Percentiles rank a stretch among this genome's conserved stretches.
These are phyloP conservation scores for Heliconius hermathena DNA, from an alignment of 1,140 invertebrate species.

Conservation along the genomic window DNA sequence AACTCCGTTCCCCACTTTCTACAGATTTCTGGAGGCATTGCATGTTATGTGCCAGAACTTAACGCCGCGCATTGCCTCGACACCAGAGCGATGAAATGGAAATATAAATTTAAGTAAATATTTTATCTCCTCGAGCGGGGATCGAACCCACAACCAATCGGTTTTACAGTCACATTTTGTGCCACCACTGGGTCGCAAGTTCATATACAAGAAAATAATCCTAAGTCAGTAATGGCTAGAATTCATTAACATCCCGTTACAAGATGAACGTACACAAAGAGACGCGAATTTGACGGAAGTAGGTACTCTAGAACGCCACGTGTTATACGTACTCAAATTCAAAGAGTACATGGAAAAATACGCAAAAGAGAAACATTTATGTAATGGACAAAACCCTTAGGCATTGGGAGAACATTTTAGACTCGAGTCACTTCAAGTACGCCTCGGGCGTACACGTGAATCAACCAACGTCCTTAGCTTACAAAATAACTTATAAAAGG, in stretches of 20 bases:
- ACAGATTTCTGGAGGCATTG: too few species aligned
- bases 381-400: slow-evolving; percentile 49
- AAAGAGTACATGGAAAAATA: slow-evolving; percentile 47
- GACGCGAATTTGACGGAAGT: slow-evolving; percentile 11
- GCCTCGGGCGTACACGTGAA: slow-evolving; percentile 43
- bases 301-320: slow-evolving; percentile 38
- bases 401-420: slow-evolving; percentile 53
- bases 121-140: too few species aligned
- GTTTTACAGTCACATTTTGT: too few species aligned
- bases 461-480: slow-evolving; percentile 33
- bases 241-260: slow-evolving; percentile 5
- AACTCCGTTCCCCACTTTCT: too few species aligned
- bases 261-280: not conserved
- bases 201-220: not conserved
- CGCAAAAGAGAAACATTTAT: slow-evolving; percentile 53
- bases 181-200: too few species aligned
- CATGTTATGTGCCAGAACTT: too few species aligned
- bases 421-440: slow-evolving; percentile 57
- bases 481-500: slow-evolving; percentile 11
- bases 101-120: too few species aligned
- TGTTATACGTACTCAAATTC: slow-evolving; percentile 36
- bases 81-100: too few species aligned
- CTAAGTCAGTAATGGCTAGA: not conserved
- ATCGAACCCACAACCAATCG: too few species aligned
- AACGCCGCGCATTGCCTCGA: too few species aligned